Evolutionary conservation across 2,888 invertebrate species (phyloP), one percentile per base, ranked within the genome.

Genomic region (Noctua janthe): DNA sequence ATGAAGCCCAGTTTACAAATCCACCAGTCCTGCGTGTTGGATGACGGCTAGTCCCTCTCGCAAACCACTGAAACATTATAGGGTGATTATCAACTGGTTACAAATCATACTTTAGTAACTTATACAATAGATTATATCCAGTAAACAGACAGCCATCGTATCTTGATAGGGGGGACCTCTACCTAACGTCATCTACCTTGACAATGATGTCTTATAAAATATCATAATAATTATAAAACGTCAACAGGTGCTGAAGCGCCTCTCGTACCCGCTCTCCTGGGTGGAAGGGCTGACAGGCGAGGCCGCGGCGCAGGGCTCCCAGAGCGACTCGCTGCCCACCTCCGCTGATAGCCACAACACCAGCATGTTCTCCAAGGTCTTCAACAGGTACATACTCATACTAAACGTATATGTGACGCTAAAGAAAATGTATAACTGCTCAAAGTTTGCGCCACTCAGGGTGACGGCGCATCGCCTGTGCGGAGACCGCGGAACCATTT

Each of bases 261-360:
- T 99, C 83, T 99, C 99, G 1, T 99, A 99, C 97, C 99, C 99
- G 29, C 96, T 99, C 76, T 98, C 99, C 4, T 99, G 99, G 99
- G 99, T 99, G 97, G 99, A 99, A 94, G 99, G 99, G 3, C 97
- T 99, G 67, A 98, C 98, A 0, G 98, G 98, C 80, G 99, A 98
- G 86, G 97, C 96, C 66, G 93, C 96, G 59, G 93, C 94, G 71
- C 89, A 96, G 92, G 90, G 95, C 84, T 97, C 97, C 5, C 97
- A 97, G 88, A 92, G 96, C 86, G 96, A 97, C 86, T 97, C 97
- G 83, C 94, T 97, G 82, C 97, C 97, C 11, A 97, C 97, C 81
- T 97, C 97, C 23, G 97, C 97, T 11, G 97, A 97, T 89, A 97
- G 97, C 87, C 97, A 98, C 92, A 97, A 97, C 91, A 96, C 97